Conservation (phyloP, 2,797 vertebrate species). For the Helostoma temminkii region DNA sequence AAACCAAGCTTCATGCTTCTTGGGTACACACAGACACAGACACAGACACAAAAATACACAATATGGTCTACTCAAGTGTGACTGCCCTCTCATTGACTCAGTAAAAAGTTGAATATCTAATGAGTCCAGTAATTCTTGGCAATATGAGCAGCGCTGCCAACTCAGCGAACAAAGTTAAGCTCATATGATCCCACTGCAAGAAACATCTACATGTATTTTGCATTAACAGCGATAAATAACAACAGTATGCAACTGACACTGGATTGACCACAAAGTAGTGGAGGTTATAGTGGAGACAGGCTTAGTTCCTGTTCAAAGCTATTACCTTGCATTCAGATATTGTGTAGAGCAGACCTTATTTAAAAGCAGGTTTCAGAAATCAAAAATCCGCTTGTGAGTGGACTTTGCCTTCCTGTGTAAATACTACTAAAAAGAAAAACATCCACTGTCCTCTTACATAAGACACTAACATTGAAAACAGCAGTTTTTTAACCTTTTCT, state of each 20-base stretch:
- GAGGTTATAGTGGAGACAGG: not conserved
- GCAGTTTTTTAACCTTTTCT: no score
- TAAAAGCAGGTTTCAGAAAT: slow-evolving; percentile 29
- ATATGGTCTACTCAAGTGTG: slow-evolving; percentile 31
- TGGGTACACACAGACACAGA: slow-evolving; percentile 16
- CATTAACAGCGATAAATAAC: slow-evolving; percentile 13
- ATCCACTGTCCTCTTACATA: slow-evolving; percentile 5
- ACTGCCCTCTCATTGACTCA: slow-evolving; percentile 47
- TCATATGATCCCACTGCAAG: slow-evolving; percentile 1
- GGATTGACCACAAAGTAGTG: not conserved
- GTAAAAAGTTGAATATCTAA: slow-evolving; percentile 44
- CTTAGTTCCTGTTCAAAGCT: slow-evolving; percentile 1
- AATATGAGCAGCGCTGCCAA: slow-evolving; percentile 20
- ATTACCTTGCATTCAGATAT: slow-evolving; percentile 17
- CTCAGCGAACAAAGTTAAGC: slow-evolving; percentile 10
- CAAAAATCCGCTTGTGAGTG: slow-evolving; percentile 21
- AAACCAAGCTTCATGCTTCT: slow-evolving; percentile 45
- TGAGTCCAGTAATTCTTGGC: slow-evolving; percentile 12
- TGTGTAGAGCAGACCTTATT: slow-evolving; percentile 4
- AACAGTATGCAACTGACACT: slow-evolving; percentile 8
- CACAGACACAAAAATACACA: slow-evolving; percentile 6
- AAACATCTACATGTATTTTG: not conserved
- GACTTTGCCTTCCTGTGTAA: slow-evolving; percentile 33
- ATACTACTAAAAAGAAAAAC: slow-evolving; percentile 21
- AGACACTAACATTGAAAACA: not conserved